Percentiles rank a stretch among this genome's conserved stretches.
These are phyloP conservation scores for Dinomys branickii DNA, from an alignment of 2,113 vertebrate genomes.

Conservation along the genomic window DNA sequence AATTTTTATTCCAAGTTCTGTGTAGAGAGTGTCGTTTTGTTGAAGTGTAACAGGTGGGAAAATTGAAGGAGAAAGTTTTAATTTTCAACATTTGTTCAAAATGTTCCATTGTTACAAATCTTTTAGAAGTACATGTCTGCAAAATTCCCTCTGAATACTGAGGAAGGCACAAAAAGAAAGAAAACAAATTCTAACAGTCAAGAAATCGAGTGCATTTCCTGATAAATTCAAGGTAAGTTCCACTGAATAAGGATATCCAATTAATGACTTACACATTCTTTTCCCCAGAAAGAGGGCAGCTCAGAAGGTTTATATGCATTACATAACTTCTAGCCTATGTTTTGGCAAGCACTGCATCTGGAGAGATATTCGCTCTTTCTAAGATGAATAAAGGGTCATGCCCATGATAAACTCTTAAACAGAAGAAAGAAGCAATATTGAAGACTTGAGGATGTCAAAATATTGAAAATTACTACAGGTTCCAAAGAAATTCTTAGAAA, in stretches of 20 bases:
- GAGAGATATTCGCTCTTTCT: not conserved
- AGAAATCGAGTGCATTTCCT: not conserved
- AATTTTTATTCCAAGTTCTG: not conserved
- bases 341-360: conserved; percentile 2
- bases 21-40: not conserved
- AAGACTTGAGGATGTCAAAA: not conserved
- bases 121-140: not conserved
- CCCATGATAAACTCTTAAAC: not conserved
- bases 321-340: not conserved
- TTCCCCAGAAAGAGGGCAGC: not conserved
- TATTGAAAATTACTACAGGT: not conserved
- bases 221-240: not conserved
- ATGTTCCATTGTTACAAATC: not conserved
- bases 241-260: not conserved
- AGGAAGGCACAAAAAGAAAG: not conserved
- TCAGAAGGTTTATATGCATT: not conserved
- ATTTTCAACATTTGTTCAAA: conserved; percentile 32
- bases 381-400: not conserved
- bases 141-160: conserved; percentile 8
- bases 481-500: not conserved
- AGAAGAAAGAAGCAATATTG: not conserved
- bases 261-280: not conserved
- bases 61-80: conserved; percentile 33
- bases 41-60: not conserved
- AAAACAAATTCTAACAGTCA: not conserved